Percentiles rank a stretch among this genome's conserved stretches.
Conservation (phyloP, 1,140 invertebrate species). For the Melipona quadrifasciata region DNA sequence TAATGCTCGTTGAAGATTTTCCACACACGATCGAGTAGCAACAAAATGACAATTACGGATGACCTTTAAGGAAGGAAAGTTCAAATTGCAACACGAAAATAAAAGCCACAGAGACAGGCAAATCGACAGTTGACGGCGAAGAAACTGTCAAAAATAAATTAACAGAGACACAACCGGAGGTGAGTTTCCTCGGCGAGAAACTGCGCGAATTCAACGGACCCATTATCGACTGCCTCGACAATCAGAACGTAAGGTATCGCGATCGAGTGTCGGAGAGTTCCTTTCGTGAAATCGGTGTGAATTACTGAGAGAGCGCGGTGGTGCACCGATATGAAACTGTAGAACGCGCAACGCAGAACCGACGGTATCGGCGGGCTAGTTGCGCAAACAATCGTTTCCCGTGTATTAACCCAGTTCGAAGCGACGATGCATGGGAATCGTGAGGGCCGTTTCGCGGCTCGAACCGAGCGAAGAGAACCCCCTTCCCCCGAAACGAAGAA, state of each 20-base stretch:
- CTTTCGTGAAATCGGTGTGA: background rate
- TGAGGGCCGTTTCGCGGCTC: background rate
- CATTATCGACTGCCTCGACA: background rate
- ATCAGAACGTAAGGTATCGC: background rate
- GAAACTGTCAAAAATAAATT: background rate
- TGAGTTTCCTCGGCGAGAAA: background rate
- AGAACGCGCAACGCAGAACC: background rate
- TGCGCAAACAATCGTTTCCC: constrained; percentile 15
- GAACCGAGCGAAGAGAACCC: background rate
- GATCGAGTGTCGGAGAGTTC: background rate
- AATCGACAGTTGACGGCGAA: background rate
- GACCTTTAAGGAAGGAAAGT: background rate
- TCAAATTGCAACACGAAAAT: background rate
- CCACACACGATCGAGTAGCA: background rate
- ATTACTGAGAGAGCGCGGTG: background rate
- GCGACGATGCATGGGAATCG: background rate
- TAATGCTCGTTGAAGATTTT: background rate
- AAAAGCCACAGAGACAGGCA: background rate
- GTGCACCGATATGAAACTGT: constrained; percentile 12
- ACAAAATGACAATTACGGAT: background rate
- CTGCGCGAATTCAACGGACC: background rate
- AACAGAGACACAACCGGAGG: background rate
- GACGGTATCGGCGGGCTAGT: background rate
- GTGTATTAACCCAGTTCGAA: constrained; percentile 10
- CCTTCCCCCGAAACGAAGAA: too few relatives aligned